Conservation (phyloP, 2,888 invertebrate species). For the Hedychridium roseum region DNA sequence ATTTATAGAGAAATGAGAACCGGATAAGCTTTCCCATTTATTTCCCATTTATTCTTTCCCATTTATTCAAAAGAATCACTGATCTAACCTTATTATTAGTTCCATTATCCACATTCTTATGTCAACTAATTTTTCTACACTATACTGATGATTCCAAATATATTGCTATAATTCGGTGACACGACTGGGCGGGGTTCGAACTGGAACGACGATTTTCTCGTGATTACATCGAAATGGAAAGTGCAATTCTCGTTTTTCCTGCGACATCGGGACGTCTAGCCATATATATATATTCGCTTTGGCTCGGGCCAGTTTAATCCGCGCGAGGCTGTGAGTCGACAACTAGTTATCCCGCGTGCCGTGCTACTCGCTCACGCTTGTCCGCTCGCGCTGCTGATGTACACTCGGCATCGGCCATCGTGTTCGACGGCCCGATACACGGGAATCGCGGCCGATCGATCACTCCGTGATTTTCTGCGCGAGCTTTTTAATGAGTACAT, state of each 20-base stretch:
- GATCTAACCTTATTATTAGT: no score
- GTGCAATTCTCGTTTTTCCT: conserved; percentile 35
- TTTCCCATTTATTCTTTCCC: no score
- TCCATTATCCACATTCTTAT: no score
- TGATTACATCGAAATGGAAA: conserved; percentile 52
- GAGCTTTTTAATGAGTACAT: conserved; percentile 11
- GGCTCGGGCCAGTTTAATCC: conserved; percentile 36
- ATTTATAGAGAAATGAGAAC: no score
- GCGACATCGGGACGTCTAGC: conserved; percentile 36
- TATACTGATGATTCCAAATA: no score
- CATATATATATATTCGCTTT: conserved; percentile 2
- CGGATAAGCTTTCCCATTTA: no score
- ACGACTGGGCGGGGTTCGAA: conserved; percentile 9
- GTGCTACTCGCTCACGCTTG: conserved; percentile 35
- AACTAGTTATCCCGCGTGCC: conserved; percentile 46
- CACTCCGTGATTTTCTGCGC: conserved; percentile 18
- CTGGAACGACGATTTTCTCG: conserved; percentile 28
- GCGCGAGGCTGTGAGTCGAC: conserved; percentile 45
- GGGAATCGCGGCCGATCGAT: conserved; percentile 26
- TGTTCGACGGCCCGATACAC: conserved; percentile 25
- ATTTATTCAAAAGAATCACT: no score
- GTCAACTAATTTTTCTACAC: no score
- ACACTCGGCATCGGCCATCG: conserved; percentile 24
- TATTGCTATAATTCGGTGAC: no score
- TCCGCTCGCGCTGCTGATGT: conserved; percentile 29